Percentiles rank a stretch among this genome's conserved stretches.
Evolutionary conservation across 2,113 vertebrate genomes (phyloP).

Genomic region (Loxodonta africana): DNA sequence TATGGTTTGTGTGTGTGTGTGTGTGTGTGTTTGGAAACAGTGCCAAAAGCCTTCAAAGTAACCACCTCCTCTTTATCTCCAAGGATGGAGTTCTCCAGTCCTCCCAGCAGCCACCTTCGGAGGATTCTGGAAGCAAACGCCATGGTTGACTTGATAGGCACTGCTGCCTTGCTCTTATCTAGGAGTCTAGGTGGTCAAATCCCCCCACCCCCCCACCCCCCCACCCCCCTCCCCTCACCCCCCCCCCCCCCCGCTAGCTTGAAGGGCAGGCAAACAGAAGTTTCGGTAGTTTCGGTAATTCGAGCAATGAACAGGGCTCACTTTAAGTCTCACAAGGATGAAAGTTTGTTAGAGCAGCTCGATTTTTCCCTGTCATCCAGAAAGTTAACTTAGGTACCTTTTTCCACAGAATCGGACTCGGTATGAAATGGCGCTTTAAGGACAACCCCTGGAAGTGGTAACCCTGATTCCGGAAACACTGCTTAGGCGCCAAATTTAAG

Average conservation of each 20-base stretch:
- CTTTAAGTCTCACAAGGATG: background rate
- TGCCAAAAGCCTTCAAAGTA: slow-evolving; percentile 12
- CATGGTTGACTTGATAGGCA: background rate
- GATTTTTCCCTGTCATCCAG: background rate
- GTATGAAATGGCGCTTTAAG: background rate
- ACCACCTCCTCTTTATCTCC: background rate
- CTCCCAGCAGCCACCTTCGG: background rate
- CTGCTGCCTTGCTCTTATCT: slow-evolving; percentile 20
- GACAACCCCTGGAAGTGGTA: background rate
- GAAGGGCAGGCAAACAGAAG: background rate
- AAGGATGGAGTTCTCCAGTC: background rate
- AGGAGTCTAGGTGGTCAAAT: background rate
- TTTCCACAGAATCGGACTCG: background rate
- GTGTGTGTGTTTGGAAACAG: background rate
- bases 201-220: accelerated
- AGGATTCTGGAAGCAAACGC: background rate
- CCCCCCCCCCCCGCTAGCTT: too few species aligned
- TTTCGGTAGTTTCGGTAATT: background rate
- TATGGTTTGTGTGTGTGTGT: background rate
- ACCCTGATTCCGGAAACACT: background rate
- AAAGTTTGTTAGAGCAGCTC: background rate
- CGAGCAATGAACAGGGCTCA: background rate
- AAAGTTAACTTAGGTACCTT: background rate
- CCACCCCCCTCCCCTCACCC: accelerated
- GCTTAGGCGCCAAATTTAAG: background rate